Conservation (phyloP, 2,113 vertebrate genomes). For the Pygoscelis antarcticus region DNA sequence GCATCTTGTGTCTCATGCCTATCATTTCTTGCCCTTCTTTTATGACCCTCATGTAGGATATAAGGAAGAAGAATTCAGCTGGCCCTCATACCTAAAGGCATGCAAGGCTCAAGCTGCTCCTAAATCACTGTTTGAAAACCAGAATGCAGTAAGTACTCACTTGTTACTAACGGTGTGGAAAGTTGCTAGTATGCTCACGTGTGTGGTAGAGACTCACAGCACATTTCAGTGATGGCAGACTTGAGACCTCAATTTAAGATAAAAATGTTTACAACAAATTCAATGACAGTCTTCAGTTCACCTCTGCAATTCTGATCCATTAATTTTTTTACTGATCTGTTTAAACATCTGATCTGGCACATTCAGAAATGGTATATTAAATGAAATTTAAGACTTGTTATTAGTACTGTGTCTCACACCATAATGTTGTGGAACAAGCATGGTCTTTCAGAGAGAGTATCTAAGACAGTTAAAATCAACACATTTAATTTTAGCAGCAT, state of each 20-base stretch:
- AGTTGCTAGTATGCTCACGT: not conserved
- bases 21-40: not conserved
- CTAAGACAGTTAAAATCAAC: not conserved
- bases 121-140: conserved; percentile 87
- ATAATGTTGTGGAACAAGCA: not conserved
- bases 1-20: not conserved
- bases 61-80: conserved; percentile 86
- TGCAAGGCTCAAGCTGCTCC: conserved; percentile 86
- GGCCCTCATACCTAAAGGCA: conserved; percentile 83
- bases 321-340: not conserved
- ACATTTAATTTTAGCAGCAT: not conserved
- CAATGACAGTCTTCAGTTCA: not conserved
- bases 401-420: not conserved
- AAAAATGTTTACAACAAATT: not conserved
- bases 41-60: conserved; percentile 68
- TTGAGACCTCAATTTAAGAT: not conserved
- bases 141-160: conserved; percentile 80
- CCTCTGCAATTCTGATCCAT: not conserved
- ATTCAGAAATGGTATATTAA: not conserved
- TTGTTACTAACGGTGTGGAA: not conserved
- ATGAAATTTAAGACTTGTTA: not conserved
- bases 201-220: not conserved
- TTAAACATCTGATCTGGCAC: not conserved
- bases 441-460: not conserved
- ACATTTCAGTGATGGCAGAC: not conserved